phyloP scores from a whole-genome alignment of 2,888 invertebrate species.

The Anodontia alba region DNA sequence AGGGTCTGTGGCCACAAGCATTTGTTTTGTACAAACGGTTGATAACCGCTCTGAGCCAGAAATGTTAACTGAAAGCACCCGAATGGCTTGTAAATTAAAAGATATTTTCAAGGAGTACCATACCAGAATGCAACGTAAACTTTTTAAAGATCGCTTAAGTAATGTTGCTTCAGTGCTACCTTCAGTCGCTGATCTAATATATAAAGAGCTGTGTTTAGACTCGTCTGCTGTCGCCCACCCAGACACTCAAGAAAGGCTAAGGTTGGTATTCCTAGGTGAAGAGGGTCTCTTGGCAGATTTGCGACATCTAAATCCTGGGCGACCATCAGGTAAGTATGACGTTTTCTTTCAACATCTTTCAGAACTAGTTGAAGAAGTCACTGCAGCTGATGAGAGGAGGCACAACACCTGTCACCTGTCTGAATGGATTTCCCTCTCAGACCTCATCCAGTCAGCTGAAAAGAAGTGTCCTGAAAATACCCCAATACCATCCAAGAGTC shows the following conservation, averaged over 20 bases:
- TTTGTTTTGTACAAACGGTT: neutral
- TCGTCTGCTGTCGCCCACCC: constrained; percentile 34
- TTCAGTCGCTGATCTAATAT: constrained; percentile 42
- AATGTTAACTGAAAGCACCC: constrained; percentile 32
- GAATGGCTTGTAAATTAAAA: constrained; percentile 25
- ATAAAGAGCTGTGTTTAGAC: constrained; percentile 45
- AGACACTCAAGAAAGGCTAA: constrained; percentile 41
- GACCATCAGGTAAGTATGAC: constrained; percentile 43
- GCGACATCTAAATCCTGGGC: constrained; percentile 44
- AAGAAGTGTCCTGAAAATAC: constrained; percentile 46
- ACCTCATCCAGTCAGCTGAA: constrained; percentile 40
- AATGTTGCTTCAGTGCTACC: constrained; percentile 36
- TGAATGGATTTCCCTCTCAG: constrained; percentile 42
- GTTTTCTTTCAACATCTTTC: constrained; percentile 38
- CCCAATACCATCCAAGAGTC: constrained; percentile 50
- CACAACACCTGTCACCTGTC: constrained; percentile 40
- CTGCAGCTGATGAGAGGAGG: constrained; percentile 52
- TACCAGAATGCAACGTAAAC: constrained; percentile 38
- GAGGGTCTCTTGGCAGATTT: constrained; percentile 38
- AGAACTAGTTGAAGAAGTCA: constrained; percentile 22
- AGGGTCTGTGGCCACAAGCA: neutral
- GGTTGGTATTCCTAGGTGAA: constrained; percentile 48
- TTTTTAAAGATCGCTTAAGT: constrained; percentile 31
- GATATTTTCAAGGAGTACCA: constrained; percentile 45
- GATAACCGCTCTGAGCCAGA: constrained; percentile 25